phyloP scores from a whole-genome alignment of 1,140 invertebrate species.

The Drosophila athabasca region DNA sequence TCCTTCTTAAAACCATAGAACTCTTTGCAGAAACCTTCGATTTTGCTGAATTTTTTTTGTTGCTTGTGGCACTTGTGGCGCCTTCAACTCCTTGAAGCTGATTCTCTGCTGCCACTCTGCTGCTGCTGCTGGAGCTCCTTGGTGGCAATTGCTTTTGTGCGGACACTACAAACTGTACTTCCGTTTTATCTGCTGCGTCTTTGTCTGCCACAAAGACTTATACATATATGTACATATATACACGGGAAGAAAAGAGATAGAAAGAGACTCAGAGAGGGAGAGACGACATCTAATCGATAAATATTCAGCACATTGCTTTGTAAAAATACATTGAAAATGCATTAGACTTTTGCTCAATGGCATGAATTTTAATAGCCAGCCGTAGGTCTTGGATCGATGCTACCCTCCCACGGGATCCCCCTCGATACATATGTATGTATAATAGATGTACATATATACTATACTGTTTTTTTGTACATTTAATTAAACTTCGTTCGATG shows the following conservation, averaged over 20 bases:
- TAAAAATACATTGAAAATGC: conserved; percentile 81
- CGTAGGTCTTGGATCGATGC: conserved; percentile 10
- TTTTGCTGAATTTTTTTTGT: conserved; percentile 28
- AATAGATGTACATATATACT: conserved; percentile 22
- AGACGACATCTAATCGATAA: conserved; percentile 70
- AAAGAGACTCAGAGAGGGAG: not conserved
- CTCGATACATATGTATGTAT: no score
- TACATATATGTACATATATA: not conserved
- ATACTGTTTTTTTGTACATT: conserved; percentile 30
- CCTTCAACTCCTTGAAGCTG: conserved; percentile 50
- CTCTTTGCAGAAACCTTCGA: not conserved
- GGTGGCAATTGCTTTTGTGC: conserved; percentile 59
- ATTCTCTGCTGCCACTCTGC: no score
- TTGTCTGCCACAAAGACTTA: conserved; percentile 43
- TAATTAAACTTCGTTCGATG: conserved; percentile 56
- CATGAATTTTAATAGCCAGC: conserved; percentile 66
- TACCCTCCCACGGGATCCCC: not conserved
- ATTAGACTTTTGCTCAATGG: conserved; percentile 66
- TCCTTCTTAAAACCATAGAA: not conserved
- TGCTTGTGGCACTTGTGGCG: conserved; percentile 51
- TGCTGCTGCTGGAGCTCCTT: no score
- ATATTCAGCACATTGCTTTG: conserved; percentile 69
- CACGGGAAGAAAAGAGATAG: not conserved
- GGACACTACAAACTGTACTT: conserved; percentile 78
- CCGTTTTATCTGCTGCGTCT: conserved; percentile 67